phyloP scores from a whole-genome alignment of 2,113 vertebrate genomes.

The Elephantulus edwardii region DNA sequence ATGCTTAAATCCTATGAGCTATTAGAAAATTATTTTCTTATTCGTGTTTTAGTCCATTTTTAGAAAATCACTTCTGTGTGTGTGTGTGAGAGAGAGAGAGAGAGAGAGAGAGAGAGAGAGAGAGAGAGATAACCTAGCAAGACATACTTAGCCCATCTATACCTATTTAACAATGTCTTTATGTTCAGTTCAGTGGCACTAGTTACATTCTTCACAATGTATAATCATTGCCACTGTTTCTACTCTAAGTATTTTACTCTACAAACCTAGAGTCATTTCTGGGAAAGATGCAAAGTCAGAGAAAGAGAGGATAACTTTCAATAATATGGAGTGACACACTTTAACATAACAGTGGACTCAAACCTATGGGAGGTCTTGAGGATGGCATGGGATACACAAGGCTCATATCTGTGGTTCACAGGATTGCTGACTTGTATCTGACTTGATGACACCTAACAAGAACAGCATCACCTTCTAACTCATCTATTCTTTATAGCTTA shows the following conservation, averaged over 20 bases:
- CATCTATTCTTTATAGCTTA: neutral
- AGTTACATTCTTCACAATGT: neutral
- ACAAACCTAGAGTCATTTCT: neutral
- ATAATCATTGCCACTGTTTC: neutral
- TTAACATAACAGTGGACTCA: too few species aligned
- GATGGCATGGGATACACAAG: too few species aligned
- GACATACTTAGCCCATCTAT: too few species aligned
- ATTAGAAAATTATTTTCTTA: neutral
- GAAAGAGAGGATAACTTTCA: too few species aligned
- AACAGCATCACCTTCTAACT: neutral
- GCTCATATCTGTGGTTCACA: too few species aligned
- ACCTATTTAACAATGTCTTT: neutral
- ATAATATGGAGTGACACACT: too few species aligned
- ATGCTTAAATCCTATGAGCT: neutral
- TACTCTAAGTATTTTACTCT: neutral
- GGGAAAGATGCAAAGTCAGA: too few species aligned
- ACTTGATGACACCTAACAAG: too few species aligned
- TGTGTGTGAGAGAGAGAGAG: too few species aligned
- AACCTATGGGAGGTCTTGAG: too few species aligned
- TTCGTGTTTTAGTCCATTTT: conserved; percentile 5
- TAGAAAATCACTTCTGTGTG: neutral
- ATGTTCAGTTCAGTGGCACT: neutral
- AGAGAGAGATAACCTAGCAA: neutral
- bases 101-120: too few species aligned
- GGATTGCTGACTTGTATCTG: too few species aligned